Conservation (phyloP, 2,888 invertebrate species). For the Zygaena filipendulae region DNA sequence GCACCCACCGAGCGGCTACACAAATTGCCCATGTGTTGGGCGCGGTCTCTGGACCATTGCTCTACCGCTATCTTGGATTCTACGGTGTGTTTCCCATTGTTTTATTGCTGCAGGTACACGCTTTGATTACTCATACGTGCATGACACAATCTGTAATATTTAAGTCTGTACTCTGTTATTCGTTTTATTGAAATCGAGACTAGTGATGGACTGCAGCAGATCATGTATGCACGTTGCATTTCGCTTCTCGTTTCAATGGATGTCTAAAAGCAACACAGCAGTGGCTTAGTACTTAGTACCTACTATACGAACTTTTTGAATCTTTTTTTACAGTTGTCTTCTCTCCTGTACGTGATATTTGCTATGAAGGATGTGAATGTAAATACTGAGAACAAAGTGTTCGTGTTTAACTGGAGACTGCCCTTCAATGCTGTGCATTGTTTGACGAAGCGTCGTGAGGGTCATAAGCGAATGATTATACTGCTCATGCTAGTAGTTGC, state of each 20-base stretch:
- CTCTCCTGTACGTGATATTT: constrained; percentile 71
- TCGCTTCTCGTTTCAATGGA: too few species aligned
- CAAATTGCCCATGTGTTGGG: constrained; percentile 67
- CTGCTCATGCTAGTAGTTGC: constrained; percentile 73
- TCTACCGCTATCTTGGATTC: constrained; percentile 75
- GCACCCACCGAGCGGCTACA: constrained; percentile 57
- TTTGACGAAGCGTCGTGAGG: constrained; percentile 72
- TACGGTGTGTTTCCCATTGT: constrained; percentile 77
- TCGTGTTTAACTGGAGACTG: constrained; percentile 52
- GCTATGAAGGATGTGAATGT: constrained; percentile 73
- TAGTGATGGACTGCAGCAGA: not conserved
- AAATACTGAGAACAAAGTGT: constrained; percentile 68
- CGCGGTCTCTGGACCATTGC: constrained; percentile 78
- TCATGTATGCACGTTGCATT: constrained; percentile 4
- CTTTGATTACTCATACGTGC: constrained; percentile 23
- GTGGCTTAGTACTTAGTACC: too few species aligned
- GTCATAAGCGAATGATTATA: constrained; percentile 71
- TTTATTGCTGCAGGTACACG: constrained; percentile 56
- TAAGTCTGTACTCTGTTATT: not conserved
- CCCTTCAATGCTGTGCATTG: constrained; percentile 57
- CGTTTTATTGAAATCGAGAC: not conserved
- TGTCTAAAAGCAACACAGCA: too few species aligned
- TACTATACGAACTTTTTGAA: too few species aligned
- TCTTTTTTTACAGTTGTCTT: constrained; percentile 48
- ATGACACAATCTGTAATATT: too few species aligned